Evolutionary conservation across 1,140 invertebrate genomes (phyloP).

Genomic region (Sminthurides bifidus): DNA sequence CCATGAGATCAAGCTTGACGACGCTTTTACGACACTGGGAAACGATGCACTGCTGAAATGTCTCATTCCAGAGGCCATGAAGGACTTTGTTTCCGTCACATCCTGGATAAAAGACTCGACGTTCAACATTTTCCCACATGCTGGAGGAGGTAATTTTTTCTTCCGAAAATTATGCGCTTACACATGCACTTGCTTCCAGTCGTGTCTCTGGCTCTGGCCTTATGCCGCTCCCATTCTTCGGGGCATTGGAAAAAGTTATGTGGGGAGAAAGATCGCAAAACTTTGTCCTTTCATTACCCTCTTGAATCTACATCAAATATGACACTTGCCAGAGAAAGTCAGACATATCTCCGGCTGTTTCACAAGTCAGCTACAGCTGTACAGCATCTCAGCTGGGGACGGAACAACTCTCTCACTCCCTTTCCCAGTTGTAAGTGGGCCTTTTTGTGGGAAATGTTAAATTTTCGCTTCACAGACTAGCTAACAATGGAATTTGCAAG

Average conservation of each 20-base stretch:
- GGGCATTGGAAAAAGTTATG: not conserved
- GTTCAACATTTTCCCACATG: conserved; percentile 42
- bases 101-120: conserved; percentile 67
- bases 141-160: conserved; percentile 11
- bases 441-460: too few relatives aligned
- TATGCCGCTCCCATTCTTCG: not conserved
- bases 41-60: conserved; percentile 70
- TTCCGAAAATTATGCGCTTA: not conserved
- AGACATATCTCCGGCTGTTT: too few relatives aligned
- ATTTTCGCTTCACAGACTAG: too few relatives aligned
- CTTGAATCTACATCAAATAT: not conserved
- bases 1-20: conserved; percentile 54
- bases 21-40: conserved; percentile 51
- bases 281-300: not conserved
- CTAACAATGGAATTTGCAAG: too few relatives aligned
- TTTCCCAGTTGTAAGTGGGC: too few relatives aligned
- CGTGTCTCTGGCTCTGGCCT: not conserved
- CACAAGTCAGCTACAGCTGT: too few relatives aligned
- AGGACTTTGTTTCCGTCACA: conserved; percentile 67
- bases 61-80: conserved; percentile 64
- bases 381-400: too few relatives aligned
- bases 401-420: too few relatives aligned
- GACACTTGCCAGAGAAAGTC: too few relatives aligned
- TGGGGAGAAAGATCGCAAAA: not conserved
- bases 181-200: not conserved